Evolutionary conservation across 2,888 invertebrate genomes (phyloP), one percentile per base, ranked within the genome.

Genomic region (Drosophila macrospina): DNA sequence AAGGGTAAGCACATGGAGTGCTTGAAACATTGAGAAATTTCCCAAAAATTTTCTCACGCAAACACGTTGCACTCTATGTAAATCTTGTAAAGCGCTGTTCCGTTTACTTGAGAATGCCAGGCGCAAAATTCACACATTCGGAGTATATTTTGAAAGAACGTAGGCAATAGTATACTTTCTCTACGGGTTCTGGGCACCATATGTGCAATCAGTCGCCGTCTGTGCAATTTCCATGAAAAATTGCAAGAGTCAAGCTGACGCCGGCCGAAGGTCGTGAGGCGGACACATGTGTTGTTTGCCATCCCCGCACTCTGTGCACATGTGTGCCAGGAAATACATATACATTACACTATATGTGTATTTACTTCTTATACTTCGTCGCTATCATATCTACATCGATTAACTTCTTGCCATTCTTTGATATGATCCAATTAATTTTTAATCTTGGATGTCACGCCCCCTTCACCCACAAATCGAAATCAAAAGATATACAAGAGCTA

Each of bases 201-300:
- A 75, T 86, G 89, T 88, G 73, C 68, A 66, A 64, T 54, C 37
- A 55, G 47, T 41, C 41, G 44, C 48, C 48, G 67, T 57, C 66
- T 77, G 64, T 72, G 86, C 74, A 64, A 71, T 74, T 86, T 88
- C 86, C 83, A 86, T 86, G 86, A 88, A 86, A 84, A 86, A 88
- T 88, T 68, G 88, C 86, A 82, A 79, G 60, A 81, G 80, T 79
- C 89, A 61, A 61, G 42, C 80, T 68, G 88, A 86, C 83, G 83
- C 80, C 86, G 68, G 15, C 50, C 64, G 69, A 80, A 86, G 83
- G 89, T 82, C 75, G 69, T 52, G 47, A 51, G 39, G 39, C 50
- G 34, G 36, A 41, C 56, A 74, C 69, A 78, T 74, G 61, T 74
- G 74, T 59, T 57, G 8, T 52, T 56, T 63, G 24, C 41, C n/a